Percentiles rank a stretch among this genome's conserved stretches.
Evolutionary conservation across 2,888 invertebrate genomes (phyloP).

Genomic region (Pycnomerus fuliginosus): DNA sequence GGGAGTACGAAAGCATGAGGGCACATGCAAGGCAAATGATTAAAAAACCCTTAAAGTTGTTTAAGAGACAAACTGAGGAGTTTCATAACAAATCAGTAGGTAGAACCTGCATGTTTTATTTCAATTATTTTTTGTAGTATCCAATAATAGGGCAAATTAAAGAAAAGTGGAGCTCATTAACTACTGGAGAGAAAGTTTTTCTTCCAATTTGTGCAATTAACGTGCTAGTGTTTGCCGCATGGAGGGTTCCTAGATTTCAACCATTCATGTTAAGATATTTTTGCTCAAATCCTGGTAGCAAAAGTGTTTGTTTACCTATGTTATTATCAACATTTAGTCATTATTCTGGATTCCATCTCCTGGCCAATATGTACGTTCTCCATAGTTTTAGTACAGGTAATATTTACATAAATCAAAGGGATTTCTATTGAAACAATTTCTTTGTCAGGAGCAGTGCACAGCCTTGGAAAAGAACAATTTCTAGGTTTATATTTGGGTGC

Average conservation of each 20-base stretch:
- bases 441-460: constrained; percentile 63
- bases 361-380: constrained; percentile 95
- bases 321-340: constrained; percentile 94
- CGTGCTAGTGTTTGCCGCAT: constrained; percentile 75
- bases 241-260: constrained; percentile 73
- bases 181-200: constrained; percentile 76
- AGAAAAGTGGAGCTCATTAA: constrained; percentile 71
- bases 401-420: constrained; percentile 1
- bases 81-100: constrained; percentile 31
- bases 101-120: background rate
- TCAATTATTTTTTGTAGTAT: constrained; percentile 45
- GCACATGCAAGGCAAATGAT: constrained; percentile 59
- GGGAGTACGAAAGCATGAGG: constrained; percentile 80
- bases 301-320: constrained; percentile 83
- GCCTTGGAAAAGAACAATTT: constrained; percentile 90
- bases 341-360: constrained; percentile 80
- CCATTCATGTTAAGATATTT: constrained; percentile 82
- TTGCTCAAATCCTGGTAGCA: constrained; percentile 75
- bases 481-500: constrained; percentile 85
- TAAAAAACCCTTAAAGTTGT: constrained; percentile 57
- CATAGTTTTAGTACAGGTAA: constrained; percentile 73
- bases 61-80: constrained; percentile 47
- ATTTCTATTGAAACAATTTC: constrained; percentile 18
- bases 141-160: constrained; percentile 48
- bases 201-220: constrained; percentile 78